Evolutionary conservation across 1,140 invertebrate genomes (phyloP).

Genomic region (Lethrus apterus): DNA sequence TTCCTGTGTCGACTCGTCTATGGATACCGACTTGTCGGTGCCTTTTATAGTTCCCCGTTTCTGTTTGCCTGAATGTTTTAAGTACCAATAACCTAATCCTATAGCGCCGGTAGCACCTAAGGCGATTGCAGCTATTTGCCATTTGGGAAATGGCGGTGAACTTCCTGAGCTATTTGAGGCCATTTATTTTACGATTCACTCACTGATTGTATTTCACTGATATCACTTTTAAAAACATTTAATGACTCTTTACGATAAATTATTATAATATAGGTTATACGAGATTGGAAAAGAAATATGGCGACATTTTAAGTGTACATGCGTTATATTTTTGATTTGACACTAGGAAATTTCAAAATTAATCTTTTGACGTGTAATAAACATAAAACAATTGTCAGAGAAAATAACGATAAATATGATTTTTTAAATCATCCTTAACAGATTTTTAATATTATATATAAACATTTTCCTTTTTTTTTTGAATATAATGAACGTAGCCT

Average conservation of each 20-base stretch:
- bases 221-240: conserved; percentile 9
- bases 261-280: conserved; percentile 8
- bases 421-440: too few species aligned
- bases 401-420: too few species aligned
- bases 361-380: too few species aligned
- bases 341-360: too few species aligned
- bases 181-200: too few species aligned
- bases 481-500: too few species aligned
- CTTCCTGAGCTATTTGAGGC: conserved; percentile 20
- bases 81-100: conserved; percentile 74
- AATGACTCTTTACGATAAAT: conserved; percentile 5
- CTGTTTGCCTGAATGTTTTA: conserved; percentile 46
- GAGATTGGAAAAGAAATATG: conserved; percentile 4
- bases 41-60: conserved; percentile 26
- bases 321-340: too few species aligned
- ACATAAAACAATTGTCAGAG: too few species aligned
- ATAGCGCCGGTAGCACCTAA: conserved; percentile 74
- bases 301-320: too few species aligned
- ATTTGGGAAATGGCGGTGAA: conserved; percentile 39
- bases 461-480: too few species aligned
- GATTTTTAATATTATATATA: too few species aligned
- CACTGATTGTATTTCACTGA: too few species aligned
- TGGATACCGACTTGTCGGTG: conserved; percentile 25
- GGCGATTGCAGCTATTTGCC: conserved; percentile 63
- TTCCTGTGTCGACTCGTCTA: conserved; percentile 40